Base-by-base conservation (phyloP, 2,797 vertebrate species). In the Paguma larvata region DNA sequence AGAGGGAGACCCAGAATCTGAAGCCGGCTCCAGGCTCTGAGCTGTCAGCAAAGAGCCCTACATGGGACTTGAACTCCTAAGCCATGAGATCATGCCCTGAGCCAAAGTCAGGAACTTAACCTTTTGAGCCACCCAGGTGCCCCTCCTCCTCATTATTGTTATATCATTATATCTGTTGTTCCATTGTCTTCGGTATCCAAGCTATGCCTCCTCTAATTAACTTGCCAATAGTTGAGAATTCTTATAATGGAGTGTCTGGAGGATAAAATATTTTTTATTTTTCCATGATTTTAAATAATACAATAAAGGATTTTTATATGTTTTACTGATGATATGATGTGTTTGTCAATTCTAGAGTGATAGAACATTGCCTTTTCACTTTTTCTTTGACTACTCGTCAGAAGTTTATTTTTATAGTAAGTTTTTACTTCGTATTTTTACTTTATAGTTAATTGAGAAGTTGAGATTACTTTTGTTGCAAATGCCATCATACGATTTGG, bases 361-460 rank as follows among this genome's bases (percentile, higher is more conserved):
- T 59, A 53, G 62, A 73, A 23, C 27, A 51, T 34, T 19, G n/a
- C 16, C 18, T 48, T 48, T 41, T 18, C 21, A 48, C 56, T 27
- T 70, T 62, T 85, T 32, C 68, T 67, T 32, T 65, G 48, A 41
- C 32, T 68, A 1, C 59, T 68, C 84, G 25, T 75, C 38, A 51
- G 34, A 89, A 44, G 65, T 46, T 65, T 51, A 68, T n/a, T 51
- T 85, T 77, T 46, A 14, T 30, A 19, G 5, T 38, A 62, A 72
- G 53, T 51, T 68, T 38, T 97, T 98, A 6, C 95, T 82, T 98
- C 97, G 25, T 32, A 99, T 21, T 67, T 32, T 96, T 97, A 6
- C 95, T 79, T 98, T 98, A 25, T 38, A 99, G 99, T 97, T 99
- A 96, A 99, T 99, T 34, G 98, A 99, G 44, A 99, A 99, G 97